Percentiles rank a stretch among this genome's conserved stretches.
These are phyloP conservation scores for Baccha elongata DNA, from an alignment of 2,888 invertebrate species.

Conservation along the genomic window DNA sequence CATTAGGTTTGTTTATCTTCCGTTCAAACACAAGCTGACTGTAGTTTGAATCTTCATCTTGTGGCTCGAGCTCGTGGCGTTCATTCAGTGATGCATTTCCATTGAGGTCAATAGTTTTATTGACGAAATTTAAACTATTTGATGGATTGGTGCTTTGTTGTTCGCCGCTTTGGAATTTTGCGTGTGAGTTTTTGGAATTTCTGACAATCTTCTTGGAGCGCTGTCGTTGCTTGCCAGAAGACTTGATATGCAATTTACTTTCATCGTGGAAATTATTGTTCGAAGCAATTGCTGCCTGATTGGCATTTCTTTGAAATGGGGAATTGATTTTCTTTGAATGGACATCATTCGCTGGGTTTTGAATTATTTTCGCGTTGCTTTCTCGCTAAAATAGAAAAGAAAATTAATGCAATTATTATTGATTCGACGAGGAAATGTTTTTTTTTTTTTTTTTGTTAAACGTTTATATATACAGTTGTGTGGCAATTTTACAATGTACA, in stretches of 20 bases:
- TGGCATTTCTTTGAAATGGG: slow-evolving; percentile 55
- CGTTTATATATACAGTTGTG: slow-evolving; percentile 19
- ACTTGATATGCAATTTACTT: slow-evolving; percentile 44
- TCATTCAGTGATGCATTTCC: slow-evolving; percentile 42
- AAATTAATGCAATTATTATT: background rate
- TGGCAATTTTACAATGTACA: slow-evolving; percentile 23
- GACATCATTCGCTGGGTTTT: slow-evolving; percentile 40
- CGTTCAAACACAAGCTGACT: slow-evolving; percentile 65
- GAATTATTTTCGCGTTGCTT: slow-evolving; percentile 60
- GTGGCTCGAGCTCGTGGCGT: slow-evolving; percentile 21
- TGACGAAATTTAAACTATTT: slow-evolving; percentile 27
- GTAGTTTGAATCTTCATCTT: slow-evolving; percentile 65
- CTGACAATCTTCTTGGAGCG: slow-evolving; percentile 52
- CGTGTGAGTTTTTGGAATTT: slow-evolving; percentile 57
- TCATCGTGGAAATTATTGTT: slow-evolving; percentile 49
- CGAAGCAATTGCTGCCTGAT: slow-evolving; percentile 29
- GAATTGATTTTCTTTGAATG: slow-evolving; percentile 33
- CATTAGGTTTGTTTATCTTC: slow-evolving; percentile 48
- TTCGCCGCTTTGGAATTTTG: slow-evolving; percentile 47
- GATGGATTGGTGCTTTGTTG: slow-evolving; percentile 11
- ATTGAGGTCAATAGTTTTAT: slow-evolving; percentile 58
- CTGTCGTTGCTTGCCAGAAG: slow-evolving; percentile 47
- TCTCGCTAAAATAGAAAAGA: slow-evolving; percentile 54
- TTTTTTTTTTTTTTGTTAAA: background rate
- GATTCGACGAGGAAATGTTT: slow-evolving; percentile 21